A percentile compares a stretch with the other conserved stretches of the same genome.
Conservation (phyloP, 2,888 invertebrate genomes). For the Prosopocoilus inquinatus region DNA sequence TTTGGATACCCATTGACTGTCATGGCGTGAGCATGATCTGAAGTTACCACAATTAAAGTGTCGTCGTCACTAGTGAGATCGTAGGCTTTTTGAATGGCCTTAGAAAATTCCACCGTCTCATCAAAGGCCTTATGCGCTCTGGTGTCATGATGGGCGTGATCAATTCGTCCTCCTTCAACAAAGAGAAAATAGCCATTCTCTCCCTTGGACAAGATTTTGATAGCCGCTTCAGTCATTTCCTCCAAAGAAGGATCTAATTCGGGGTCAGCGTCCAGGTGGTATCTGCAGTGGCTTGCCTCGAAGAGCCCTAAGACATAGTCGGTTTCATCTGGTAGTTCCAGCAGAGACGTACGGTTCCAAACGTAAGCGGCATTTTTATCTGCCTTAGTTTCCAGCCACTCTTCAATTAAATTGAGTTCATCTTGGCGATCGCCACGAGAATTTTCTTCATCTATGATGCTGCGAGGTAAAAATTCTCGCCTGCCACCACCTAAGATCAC, state of each 20-base stretch:
- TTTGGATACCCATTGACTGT: conserved; percentile 71
- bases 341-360: conserved; percentile 57
- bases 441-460: conserved; percentile 52
- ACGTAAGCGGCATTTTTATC: conserved; percentile 53
- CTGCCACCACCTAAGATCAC: conserved; percentile 79
- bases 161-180: conserved; percentile 75
- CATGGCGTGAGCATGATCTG: conserved; percentile 80
- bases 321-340: conserved; percentile 54
- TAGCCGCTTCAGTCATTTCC: conserved; percentile 72
- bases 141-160: conserved; percentile 73
- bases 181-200: conserved; percentile 74
- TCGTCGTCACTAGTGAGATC: conserved; percentile 61
- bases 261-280: conserved; percentile 62
- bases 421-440: conserved; percentile 60
- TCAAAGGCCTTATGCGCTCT: conserved; percentile 67
- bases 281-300: conserved; percentile 47
- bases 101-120: conserved; percentile 73
- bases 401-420: conserved; percentile 62
- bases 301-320: conserved; percentile 53
- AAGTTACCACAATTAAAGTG: conserved; percentile 75
- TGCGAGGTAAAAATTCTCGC: conserved; percentile 61
- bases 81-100: conserved; percentile 58
- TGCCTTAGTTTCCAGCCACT: conserved; percentile 61
- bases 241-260: conserved; percentile 62
- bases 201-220: conserved; percentile 62